Conservation (phyloP, 1,140 invertebrate species). For the Macrobrachium nipponense region DNA sequence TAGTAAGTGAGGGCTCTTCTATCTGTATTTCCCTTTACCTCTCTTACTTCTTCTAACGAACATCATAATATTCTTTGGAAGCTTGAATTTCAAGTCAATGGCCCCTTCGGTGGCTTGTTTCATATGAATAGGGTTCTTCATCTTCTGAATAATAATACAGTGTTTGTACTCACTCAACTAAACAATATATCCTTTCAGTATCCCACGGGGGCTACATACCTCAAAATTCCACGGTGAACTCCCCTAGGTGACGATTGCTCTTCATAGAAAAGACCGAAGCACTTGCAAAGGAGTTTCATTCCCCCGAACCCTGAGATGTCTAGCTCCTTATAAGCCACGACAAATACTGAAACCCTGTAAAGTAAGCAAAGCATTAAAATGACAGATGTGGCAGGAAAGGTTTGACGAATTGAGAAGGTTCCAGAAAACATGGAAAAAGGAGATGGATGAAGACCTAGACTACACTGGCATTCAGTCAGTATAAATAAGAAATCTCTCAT, state of each 20-base stretch:
- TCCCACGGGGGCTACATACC: background rate
- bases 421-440: too few species aligned
- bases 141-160: constrained; percentile 1
- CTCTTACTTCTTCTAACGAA: too few species aligned
- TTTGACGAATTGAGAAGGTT: too few species aligned
- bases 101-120: too few species aligned
- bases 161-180: background rate
- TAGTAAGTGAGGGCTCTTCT: too few species aligned
- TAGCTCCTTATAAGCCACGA: constrained; percentile 29
- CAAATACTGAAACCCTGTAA: constrained; percentile 15
- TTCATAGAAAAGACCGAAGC: constrained; percentile 46
- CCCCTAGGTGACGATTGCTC: background rate
- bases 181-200: background rate
- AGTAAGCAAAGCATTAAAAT: background rate
- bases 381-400: background rate
- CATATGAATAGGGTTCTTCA: too few species aligned
- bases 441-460: too few species aligned
- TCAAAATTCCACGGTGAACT: constrained; percentile 16
- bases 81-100: too few species aligned
- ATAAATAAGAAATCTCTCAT: too few species aligned
- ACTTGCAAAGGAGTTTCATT: constrained; percentile 38
- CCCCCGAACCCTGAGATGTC: constrained; percentile 18
- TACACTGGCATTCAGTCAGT: too few species aligned
- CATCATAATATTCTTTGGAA: too few species aligned
- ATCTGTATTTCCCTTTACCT: too few species aligned